Evolutionary conservation across 2,888 invertebrate species (phyloP).

Genomic region (Tiliacea aurago): DNA sequence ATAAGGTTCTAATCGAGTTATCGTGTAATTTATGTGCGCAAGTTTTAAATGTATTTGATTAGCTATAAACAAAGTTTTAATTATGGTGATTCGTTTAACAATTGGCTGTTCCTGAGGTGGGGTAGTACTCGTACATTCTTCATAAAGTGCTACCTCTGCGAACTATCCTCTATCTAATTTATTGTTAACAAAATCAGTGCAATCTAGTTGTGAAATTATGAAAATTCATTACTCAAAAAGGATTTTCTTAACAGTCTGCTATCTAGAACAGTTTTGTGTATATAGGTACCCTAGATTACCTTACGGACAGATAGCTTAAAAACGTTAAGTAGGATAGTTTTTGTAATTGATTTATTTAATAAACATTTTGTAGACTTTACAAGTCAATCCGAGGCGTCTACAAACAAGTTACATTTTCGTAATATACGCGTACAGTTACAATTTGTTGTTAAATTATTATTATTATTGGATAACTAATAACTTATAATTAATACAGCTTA

Average conservation of each 20-base stretch:
- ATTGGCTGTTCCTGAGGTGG: neutral
- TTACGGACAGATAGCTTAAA: neutral
- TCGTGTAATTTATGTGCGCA: conserved; percentile 9
- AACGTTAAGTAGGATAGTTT: neutral
- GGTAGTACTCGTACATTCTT: neutral
- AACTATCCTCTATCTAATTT: neutral
- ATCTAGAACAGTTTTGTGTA: neutral
- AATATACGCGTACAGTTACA: too few relatives aligned
- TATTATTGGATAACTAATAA: too few relatives aligned
- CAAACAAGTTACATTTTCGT: too few relatives aligned
- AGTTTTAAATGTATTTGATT: too few relatives aligned
- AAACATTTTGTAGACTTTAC: too few relatives aligned
- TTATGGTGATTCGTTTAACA: neutral
- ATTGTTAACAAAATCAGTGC: neutral
- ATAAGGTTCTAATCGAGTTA: conserved; percentile 7
- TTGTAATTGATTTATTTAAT: neutral
- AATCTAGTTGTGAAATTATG: neutral
- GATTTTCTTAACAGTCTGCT: neutral
- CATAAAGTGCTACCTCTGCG: neutral
- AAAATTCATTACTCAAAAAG: neutral
- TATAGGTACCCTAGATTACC: neutral
- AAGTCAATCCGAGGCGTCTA: too few relatives aligned
- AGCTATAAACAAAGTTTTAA: neutral
- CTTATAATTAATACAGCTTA: too few relatives aligned
- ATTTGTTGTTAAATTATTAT: too few relatives aligned